Evolutionary conservation across 2,888 invertebrate genomes (phyloP).

Genomic region (Diarsia rubi): DNA sequence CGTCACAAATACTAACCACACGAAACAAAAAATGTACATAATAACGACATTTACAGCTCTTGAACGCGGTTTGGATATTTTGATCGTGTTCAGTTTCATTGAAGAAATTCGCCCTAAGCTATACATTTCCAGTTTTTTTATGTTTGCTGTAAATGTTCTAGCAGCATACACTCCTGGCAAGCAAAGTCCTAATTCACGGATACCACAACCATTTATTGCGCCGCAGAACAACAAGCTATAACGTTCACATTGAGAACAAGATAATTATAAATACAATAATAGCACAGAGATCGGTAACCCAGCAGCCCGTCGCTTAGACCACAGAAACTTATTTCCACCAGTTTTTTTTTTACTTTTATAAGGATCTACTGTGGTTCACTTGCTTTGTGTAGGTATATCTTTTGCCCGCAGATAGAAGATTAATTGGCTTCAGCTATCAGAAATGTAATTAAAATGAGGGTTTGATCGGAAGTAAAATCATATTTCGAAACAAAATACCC

Average conservation of each 20-base stretch:
- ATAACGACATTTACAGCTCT: not conserved
- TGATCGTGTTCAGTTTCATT: not conserved
- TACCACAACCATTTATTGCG: constrained; percentile 18
- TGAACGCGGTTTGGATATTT: not conserved
- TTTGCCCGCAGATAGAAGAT: constrained; percentile 21
- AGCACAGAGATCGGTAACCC: constrained; percentile 12
- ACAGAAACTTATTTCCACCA: constrained; percentile 33
- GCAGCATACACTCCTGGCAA: not conserved
- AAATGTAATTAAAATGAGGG: not conserved
- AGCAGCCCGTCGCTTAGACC: constrained; percentile 21
- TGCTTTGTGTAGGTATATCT: constrained; percentile 29
- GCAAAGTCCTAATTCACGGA: not conserved
- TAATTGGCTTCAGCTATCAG: not conserved
- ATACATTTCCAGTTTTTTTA: not conserved
- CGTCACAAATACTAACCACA: not conserved
- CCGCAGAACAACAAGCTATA: not conserved
- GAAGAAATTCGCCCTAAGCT: not conserved
- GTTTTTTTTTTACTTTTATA: constrained; percentile 30
- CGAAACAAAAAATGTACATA: not conserved
- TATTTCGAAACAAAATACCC: not conserved
- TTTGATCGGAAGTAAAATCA: not conserved
- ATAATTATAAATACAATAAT: constrained; percentile 26
- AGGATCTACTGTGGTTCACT: constrained; percentile 5
- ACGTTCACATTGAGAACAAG: constrained; percentile 1
- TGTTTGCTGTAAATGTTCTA: not conserved